Conservation (phyloP, 2,888 invertebrate genomes). For the Latrodectus hesperus region DNA sequence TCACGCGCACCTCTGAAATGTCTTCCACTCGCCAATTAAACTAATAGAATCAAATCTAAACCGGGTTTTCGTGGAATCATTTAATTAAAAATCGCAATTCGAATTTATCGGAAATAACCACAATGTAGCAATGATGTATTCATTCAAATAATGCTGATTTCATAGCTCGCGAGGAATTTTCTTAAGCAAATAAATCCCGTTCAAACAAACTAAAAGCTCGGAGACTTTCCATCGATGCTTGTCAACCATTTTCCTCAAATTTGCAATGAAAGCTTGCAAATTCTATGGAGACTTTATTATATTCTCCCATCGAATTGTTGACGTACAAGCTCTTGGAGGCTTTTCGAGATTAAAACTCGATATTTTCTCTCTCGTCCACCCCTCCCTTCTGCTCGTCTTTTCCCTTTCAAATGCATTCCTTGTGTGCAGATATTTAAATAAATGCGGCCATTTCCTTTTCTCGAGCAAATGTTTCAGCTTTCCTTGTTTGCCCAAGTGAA, state of each 20-base stretch:
- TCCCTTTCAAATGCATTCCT: not conserved
- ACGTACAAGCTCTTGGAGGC: not conserved
- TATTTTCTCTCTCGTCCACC: not conserved
- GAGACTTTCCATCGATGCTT: not conserved
- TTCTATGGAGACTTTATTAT: not conserved
- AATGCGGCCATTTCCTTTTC: not conserved
- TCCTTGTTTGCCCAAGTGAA: slow-evolving; percentile 2
- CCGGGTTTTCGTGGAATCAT: not conserved
- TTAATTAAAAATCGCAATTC: not conserved
- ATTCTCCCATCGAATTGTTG: not conserved
- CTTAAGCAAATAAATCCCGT: not conserved
- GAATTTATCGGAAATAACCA: not conserved
- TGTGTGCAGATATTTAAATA: not conserved
- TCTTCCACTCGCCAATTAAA: not conserved
- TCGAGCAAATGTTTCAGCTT: not conserved
- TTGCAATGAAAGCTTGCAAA: not conserved
- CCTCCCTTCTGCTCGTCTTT: not conserved
- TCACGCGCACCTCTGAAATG: not conserved
- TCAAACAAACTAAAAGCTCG: not conserved
- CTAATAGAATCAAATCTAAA: not conserved
- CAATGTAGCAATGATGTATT: not conserved
- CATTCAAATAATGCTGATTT: not conserved
- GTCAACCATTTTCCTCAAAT: not conserved
- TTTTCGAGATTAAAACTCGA: not conserved
- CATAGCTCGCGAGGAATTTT: not conserved